phyloP scores from a whole-genome alignment of 2,113 vertebrate genomes.

The Rhineura floridana region DNA sequence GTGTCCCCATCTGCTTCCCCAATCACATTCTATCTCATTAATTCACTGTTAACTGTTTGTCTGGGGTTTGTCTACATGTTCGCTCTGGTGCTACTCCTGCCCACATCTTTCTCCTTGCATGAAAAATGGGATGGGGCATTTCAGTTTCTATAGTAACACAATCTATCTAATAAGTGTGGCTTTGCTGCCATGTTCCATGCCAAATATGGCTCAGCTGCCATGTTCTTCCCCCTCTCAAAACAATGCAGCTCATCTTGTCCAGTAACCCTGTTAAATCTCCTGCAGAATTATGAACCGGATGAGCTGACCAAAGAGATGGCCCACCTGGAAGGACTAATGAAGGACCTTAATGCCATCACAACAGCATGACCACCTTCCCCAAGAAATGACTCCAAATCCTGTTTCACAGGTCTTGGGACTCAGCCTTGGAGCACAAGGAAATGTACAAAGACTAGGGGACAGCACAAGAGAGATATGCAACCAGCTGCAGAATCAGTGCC shows the following conservation, averaged over 20 bases:
- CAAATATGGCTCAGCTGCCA: no score
- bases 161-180: accelerated
- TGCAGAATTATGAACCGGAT: slow-evolving; percentile 93
- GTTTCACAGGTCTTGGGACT: slow-evolving; percentile 65
- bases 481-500: not conserved
- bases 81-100: not conserved
- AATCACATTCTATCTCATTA: not conserved
- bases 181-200: not conserved
- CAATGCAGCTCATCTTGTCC: slow-evolving; percentile 43
- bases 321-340: slow-evolving; percentile 99
- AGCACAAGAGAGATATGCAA: slow-evolving; percentile 56
- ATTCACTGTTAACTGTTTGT: not conserved
- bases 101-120: not conserved
- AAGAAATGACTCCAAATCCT: slow-evolving; percentile 48
- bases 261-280: slow-evolving; percentile 79
- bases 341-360: slow-evolving; percentile 99
- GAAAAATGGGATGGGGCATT: not conserved
- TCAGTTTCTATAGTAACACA: not conserved
- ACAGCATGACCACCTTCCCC: slow-evolving; percentile 79
- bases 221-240: not conserved
- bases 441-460: slow-evolving; percentile 75
- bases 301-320: slow-evolving; percentile 99
- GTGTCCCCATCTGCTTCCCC: not conserved
- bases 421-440: slow-evolving; percentile 75
- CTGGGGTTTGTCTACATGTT: not conserved